These are phyloP conservation scores for Drosophila longiperda DNA, from an alignment of 2,888 invertebrate species.

Conservation along the genomic window DNA sequence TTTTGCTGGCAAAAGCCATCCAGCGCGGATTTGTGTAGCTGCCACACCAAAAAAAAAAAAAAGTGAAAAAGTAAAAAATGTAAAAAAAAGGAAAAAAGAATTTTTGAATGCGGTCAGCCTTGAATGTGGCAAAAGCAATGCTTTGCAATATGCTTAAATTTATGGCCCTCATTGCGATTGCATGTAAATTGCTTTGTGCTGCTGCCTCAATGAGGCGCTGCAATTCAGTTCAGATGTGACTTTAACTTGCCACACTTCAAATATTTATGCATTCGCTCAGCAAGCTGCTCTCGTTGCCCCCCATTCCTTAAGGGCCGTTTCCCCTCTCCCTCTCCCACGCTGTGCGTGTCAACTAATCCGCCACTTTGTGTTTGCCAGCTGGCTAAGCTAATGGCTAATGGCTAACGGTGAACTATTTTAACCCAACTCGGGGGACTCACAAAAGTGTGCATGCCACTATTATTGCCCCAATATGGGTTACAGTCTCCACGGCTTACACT, in stretches of 20 bases:
- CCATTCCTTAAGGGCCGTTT: neutral
- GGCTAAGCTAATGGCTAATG: slow-evolving; percentile 54
- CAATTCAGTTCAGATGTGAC: slow-evolving; percentile 38
- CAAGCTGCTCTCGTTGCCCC: slow-evolving; percentile 8
- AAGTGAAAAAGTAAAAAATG: neutral
- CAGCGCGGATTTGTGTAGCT: slow-evolving; percentile 66
- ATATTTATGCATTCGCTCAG: slow-evolving; percentile 54
- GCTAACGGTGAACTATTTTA: slow-evolving; percentile 67
- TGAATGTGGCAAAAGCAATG: slow-evolving; percentile 22
- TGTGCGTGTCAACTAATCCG: slow-evolving; percentile 63
- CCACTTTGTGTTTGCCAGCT: slow-evolving; percentile 32
- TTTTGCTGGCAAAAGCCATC: slow-evolving; percentile 50
- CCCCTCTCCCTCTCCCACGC: neutral
- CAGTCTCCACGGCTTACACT: slow-evolving; percentile 14
- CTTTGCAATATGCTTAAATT: slow-evolving; percentile 29
- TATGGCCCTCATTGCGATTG: slow-evolving; percentile 37
- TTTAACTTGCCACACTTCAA: slow-evolving; percentile 47
- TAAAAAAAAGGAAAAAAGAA: neutral
- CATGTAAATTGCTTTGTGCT: slow-evolving; percentile 66
- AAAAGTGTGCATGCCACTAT: slow-evolving; percentile 21
- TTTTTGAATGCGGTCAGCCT: slow-evolving; percentile 71
- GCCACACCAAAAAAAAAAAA: neutral
- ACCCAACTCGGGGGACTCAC: slow-evolving; percentile 52
- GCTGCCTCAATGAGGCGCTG: slow-evolving; percentile 36
- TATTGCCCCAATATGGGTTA: slow-evolving; percentile 24